Evolutionary conservation across 92 coral and sea anemone species (phyloP).

Genomic region (Plumapathes pennacea): DNA sequence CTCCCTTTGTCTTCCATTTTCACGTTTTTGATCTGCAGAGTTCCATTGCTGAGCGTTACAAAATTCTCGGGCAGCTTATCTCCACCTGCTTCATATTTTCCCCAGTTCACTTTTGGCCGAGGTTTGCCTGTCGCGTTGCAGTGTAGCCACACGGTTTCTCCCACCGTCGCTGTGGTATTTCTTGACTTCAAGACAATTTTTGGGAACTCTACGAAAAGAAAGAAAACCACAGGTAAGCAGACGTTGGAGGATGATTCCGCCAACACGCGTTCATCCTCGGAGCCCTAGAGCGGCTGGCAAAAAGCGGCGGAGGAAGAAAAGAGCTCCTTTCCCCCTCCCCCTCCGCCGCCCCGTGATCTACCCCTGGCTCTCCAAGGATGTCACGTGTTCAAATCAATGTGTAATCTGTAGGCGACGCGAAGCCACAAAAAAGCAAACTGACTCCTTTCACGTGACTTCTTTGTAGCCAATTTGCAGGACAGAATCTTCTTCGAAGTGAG

Average conservation of each 20-base stretch:
- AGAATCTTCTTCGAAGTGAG: no score
- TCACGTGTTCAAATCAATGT: no score
- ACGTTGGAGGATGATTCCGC: no score
- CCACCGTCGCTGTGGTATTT: slow-evolving; percentile 61
- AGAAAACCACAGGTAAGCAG: no score
- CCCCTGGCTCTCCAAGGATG: no score
- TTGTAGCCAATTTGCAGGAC: no score
- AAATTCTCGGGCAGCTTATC: slow-evolving; percentile 52
- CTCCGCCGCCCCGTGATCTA: no score
- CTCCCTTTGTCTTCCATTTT: slow-evolving; percentile 42
- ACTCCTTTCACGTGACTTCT: no score
- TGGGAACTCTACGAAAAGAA: slow-evolving; percentile 55
- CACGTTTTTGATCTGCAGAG: slow-evolving; percentile 57
- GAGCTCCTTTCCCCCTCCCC: no score
- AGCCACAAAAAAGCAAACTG: no score
- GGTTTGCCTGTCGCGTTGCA: slow-evolving; percentile 86
- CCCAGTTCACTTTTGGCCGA: slow-evolving; percentile 81
- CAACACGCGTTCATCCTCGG: neutral
- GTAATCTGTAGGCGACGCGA: no score
- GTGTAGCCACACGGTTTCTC: slow-evolving; percentile 64
- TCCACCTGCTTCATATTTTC: slow-evolving; percentile 53
- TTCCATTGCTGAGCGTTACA: slow-evolving; percentile 49
- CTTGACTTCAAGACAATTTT: slow-evolving; percentile 60
- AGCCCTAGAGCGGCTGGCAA: neutral
- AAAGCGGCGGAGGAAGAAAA: no score